These are phyloP conservation scores for Oncorhynchus keta DNA, from an alignment of 2,113 vertebrate genomes.

Conservation along the genomic window DNA sequence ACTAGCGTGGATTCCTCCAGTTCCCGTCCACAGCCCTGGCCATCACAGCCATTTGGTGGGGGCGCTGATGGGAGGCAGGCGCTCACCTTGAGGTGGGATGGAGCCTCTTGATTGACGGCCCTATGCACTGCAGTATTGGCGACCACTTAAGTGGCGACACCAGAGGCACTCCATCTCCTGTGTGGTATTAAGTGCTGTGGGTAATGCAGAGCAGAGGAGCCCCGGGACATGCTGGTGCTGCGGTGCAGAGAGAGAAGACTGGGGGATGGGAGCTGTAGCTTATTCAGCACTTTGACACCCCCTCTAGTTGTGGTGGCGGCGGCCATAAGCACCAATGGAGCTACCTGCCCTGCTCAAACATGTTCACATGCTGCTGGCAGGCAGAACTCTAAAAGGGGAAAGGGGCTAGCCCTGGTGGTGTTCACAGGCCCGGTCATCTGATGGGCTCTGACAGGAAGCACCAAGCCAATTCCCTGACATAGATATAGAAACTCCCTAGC, in stretches of 20 bases:
- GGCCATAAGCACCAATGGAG: neutral
- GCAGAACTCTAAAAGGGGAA: neutral
- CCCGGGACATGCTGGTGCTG: slow-evolving; percentile 20
- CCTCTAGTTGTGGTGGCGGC: neutral
- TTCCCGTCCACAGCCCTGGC: neutral
- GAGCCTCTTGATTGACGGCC: slow-evolving; percentile 68
- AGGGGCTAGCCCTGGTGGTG: neutral
- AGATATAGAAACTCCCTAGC: no score
- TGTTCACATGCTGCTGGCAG: slow-evolving; percentile 1
- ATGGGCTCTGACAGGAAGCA: neutral
- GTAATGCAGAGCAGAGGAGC: slow-evolving; percentile 26
- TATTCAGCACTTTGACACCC: slow-evolving; percentile 12
- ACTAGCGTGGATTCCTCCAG: no score
- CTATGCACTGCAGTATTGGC: slow-evolving; percentile 51
- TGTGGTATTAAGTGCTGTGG: slow-evolving; percentile 27
- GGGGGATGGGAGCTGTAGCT: slow-evolving; percentile 16
- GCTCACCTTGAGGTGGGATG: slow-evolving; percentile 67
- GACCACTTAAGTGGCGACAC: slow-evolving; percentile 61
- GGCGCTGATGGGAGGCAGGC: slow-evolving; percentile 49
- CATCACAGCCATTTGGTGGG: slow-evolving; percentile 14
- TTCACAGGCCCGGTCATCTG: neutral
- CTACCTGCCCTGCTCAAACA: neutral
- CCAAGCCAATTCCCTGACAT: neutral
- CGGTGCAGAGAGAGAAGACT: neutral
- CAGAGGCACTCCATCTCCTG: slow-evolving; percentile 46